Base-by-base conservation (phyloP, 2,797 vertebrate genomes). In the Sebastiscus tertius region DNA sequence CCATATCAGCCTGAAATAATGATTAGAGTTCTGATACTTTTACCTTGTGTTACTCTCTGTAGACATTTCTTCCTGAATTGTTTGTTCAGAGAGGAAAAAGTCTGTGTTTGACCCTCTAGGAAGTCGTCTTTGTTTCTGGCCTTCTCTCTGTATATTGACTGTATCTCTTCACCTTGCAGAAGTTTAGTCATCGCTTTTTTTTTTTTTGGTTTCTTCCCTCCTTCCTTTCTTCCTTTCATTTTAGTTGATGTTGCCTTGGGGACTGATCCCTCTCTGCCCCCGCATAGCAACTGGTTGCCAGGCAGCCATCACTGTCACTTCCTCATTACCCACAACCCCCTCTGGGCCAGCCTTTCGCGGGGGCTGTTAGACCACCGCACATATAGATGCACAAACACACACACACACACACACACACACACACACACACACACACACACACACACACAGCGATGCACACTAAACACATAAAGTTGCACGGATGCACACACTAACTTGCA, bases 291-390 rank as follows among this genome's bases (percentile, higher is more conserved):
- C 88, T 86, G 89, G 93, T 94, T 94, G 93, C 93, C 90, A 93
- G 78, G 89, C 90, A 94, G 93, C 88, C 92, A 92, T 96, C 95
- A 95, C 90, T 94, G 94, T 96, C 95, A 94, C 94, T 94, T 95
- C 91, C 94, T 95, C 93, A 96, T 96, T 94, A 95, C 93, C 93
- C 92, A 95, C 85, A 95, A 93, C 71, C 90, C 93, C 92, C 89
- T 87, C 73, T 87, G 94, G 92, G 90, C 84, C 80, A 72, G 52
- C 68, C 80, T 87, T 81, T 72, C 36, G 63, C 76, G 22, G 90
- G 86, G 87, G 88, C 91, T 92, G 87, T 88, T 84, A 88, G 88
- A 88, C 85, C 88, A 85, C 85, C 68, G 24, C 61, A 73, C 77
- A 87, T 26, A 46, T 46, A 86, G 61, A 87, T 42, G 70, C 62